A percentile compares a stretch with the other conserved stretches of the same genome.
Conservation (phyloP, 2,113 vertebrate genomes). For the zebrafish (Danio rerio) region DNA sequence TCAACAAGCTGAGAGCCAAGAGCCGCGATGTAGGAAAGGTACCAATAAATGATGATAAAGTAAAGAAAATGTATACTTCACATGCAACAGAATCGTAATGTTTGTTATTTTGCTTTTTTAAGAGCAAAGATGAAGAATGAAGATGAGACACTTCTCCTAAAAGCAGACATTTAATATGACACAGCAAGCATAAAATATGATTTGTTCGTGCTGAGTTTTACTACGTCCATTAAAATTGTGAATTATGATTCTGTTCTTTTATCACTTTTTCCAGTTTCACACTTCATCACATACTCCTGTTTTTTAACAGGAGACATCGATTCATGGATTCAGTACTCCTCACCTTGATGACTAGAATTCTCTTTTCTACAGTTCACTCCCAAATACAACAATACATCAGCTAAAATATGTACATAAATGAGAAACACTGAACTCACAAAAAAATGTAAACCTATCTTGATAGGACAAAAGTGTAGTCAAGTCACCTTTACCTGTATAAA, state of each 20-base stretch:
- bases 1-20: conserved; percentile 79
- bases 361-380: not conserved
- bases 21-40: conserved; percentile 76
- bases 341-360: not conserved
- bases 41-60: not conserved
- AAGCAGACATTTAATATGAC: conserved; percentile 6
- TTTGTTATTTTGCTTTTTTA: not conserved
- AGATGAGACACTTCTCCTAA: conserved; percentile 5
- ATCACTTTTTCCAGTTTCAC: not conserved
- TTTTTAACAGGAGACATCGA: not conserved
- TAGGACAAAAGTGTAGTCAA: no score
- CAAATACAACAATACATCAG: no score
- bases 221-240: not conserved
- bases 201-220: conserved; percentile 57
- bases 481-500: no score
- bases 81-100: no score
- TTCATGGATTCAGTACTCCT: not conserved
- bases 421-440: no score
- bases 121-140: conserved; percentile 30
- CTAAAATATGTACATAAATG: no score
- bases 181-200: conserved; percentile 71
- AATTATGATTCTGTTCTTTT: not conserved
- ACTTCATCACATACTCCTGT: not conserved
- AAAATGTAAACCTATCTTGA: no score
- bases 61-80: no score